A percentile compares a stretch with the other conserved stretches of the same genome.
phyloP scores from a whole-genome alignment of 2,888 invertebrate species.

The Dione vanillae region DNA sequence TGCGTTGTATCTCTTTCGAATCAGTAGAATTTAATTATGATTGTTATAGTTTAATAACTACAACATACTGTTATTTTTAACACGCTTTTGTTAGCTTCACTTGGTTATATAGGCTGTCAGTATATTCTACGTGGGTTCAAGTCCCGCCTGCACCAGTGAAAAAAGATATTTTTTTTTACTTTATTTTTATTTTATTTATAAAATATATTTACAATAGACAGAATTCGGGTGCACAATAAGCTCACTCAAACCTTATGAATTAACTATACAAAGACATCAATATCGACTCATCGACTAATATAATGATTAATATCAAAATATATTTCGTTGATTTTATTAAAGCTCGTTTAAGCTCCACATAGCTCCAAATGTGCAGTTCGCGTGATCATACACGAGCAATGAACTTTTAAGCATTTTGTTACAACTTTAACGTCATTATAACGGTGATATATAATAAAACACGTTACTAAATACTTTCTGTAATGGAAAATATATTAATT shows the following conservation, averaged over 20 bases:
- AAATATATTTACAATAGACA: no score
- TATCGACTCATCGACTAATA: not conserved
- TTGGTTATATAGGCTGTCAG: no score
- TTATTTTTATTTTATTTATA: no score
- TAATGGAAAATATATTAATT: conserved; percentile 1
- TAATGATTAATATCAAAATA: conserved; percentile 16
- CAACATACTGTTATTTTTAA: no score
- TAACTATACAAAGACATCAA: not conserved
- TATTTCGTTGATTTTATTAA: conserved; percentile 12
- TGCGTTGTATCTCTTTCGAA: no score
- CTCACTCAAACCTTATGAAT: not conserved
- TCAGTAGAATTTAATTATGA: no score
- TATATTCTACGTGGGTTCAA: no score
- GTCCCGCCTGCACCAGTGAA: no score
- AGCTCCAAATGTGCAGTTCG: conserved; percentile 35
- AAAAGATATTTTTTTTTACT: no score
- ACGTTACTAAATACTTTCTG: not conserved
- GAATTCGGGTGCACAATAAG: no score
- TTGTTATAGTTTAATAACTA: no score
- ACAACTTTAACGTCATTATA: conserved; percentile 35
- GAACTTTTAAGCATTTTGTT: conserved; percentile 28
- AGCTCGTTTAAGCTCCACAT: conserved; percentile 23
- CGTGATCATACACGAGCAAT: conserved; percentile 35
- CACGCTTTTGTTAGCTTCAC: no score
- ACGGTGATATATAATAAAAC: conserved; percentile 4